Conservation (phyloP, 2,888 invertebrate genomes). For the Coelogynopora nodosa region DNA sequence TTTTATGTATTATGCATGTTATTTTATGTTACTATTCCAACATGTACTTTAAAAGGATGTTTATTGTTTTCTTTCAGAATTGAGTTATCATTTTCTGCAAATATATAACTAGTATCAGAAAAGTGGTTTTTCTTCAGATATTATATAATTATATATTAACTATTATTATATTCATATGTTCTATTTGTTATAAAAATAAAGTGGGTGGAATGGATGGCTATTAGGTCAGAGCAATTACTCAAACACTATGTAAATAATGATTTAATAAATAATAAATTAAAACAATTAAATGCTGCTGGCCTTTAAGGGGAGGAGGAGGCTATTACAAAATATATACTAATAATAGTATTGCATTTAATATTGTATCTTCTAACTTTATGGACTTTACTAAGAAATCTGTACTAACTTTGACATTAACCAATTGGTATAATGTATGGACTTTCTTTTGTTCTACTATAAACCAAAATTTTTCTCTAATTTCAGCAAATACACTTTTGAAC, state of each 20-base stretch:
- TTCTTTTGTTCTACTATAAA: not conserved
- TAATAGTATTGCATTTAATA: not conserved
- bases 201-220: too few species aligned
- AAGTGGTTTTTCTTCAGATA: too few species aligned
- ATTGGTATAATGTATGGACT: not conserved
- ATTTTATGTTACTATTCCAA: too few species aligned
- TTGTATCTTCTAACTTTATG: not conserved
- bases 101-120: too few species aligned
- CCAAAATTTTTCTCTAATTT: not conserved
- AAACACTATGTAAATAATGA: constrained; percentile 28
- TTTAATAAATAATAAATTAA: constrained; percentile 4
- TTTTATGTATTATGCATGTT: too few species aligned
- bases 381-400: not conserved
- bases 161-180: too few species aligned
- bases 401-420: not conserved
- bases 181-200: too few species aligned
- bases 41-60: too few species aligned
- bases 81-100: too few species aligned
- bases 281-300: constrained; percentile 27
- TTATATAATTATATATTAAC: too few species aligned
- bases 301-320: constrained; percentile 31
- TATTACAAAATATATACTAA: not conserved
- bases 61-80: too few species aligned
- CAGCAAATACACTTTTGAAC: not conserved
- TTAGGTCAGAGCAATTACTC: constrained; percentile 27